Evolutionary conservation across 2,113 vertebrate species (phyloP).

Genomic region (Uropsilus gracilis): DNA sequence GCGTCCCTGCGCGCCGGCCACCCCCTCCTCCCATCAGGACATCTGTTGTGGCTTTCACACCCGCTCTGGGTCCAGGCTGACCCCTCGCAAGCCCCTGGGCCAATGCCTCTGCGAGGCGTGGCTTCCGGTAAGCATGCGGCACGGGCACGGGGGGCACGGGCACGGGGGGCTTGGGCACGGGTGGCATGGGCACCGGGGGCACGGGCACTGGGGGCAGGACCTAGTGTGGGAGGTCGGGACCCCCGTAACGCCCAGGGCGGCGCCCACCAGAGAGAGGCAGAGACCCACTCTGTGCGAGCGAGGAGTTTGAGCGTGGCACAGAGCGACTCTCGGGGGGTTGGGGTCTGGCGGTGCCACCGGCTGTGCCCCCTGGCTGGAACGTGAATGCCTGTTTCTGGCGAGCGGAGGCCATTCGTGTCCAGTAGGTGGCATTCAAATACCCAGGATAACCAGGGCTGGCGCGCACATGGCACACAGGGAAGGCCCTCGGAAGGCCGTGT

Average conservation of each 20-base stretch:
- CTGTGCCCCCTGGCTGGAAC: rapidly evolving
- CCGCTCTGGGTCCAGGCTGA: background rate
- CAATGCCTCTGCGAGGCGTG: no score
- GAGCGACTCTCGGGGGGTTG: background rate
- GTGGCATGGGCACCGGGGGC: no score
- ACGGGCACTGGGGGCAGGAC: background rate
- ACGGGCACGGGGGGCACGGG: no score
- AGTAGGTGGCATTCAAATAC: conserved; percentile 78
- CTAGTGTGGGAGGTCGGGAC: no score
- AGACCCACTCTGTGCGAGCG: background rate
- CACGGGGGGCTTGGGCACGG: no score
- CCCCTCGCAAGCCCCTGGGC: background rate
- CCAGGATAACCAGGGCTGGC: background rate
- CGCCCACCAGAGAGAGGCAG: background rate
- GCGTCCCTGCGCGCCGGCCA: background rate
- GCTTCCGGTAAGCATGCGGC: no score
- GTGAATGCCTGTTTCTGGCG: rapidly evolving
- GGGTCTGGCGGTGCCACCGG: background rate
- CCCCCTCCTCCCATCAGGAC: background rate
- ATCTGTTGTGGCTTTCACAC: background rate
- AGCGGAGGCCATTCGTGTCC: background rate
- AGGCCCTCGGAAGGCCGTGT: background rate
- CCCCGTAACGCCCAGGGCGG: background rate
- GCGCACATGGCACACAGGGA: background rate
- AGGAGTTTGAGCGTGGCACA: background rate